Percentiles rank a stretch among this genome's conserved stretches.
These are phyloP conservation scores for Ceraclea dissimilis DNA, from an alignment of 2,888 invertebrate genomes.

Conservation along the genomic window DNA sequence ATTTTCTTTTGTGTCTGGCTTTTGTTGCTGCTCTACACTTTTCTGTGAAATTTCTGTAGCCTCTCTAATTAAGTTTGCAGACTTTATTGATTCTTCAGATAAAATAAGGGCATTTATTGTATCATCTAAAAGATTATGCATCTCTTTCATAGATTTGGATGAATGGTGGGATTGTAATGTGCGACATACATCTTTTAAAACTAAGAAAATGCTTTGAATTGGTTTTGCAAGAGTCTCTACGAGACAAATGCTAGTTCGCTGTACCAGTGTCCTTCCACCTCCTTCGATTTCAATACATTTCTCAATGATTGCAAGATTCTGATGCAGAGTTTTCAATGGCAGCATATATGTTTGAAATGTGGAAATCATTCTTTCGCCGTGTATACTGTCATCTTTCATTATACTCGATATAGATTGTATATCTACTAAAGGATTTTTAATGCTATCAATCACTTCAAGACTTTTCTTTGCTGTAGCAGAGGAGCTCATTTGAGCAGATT, in stretches of 20 bases:
- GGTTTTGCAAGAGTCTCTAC: constrained; percentile 53
- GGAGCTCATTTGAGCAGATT: constrained; percentile 59
- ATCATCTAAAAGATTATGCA: constrained; percentile 43
- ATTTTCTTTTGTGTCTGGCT: constrained; percentile 14
- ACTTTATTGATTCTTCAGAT: constrained; percentile 48
- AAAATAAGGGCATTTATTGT: constrained; percentile 45
- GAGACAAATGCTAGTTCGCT: constrained; percentile 59
- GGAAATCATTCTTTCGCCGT: constrained; percentile 40
- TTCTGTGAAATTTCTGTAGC: constrained; percentile 25
- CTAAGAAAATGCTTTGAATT: constrained; percentile 47
- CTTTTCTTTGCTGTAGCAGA: constrained; percentile 59
- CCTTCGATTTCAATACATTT: constrained; percentile 62
- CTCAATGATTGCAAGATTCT: constrained; percentile 57
- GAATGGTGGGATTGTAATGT: constrained; percentile 39
- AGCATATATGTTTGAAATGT: constrained; percentile 50
- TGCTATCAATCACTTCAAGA: constrained; percentile 55
- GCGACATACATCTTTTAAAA: constrained; percentile 43
- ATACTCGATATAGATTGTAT: constrained; percentile 54
- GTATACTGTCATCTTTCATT: constrained; percentile 41
- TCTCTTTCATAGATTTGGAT: constrained; percentile 37
- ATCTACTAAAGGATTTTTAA: constrained; percentile 55
- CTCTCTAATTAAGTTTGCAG: constrained; percentile 36
- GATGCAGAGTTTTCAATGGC: constrained; percentile 56
- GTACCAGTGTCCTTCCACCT: constrained; percentile 58
- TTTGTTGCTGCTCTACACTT: background rate